Percentiles rank a stretch among this genome's conserved stretches.
These are phyloP conservation scores for Priocnemis perturbator DNA, from an alignment of 2,888 invertebrate species.

Conservation along the genomic window DNA sequence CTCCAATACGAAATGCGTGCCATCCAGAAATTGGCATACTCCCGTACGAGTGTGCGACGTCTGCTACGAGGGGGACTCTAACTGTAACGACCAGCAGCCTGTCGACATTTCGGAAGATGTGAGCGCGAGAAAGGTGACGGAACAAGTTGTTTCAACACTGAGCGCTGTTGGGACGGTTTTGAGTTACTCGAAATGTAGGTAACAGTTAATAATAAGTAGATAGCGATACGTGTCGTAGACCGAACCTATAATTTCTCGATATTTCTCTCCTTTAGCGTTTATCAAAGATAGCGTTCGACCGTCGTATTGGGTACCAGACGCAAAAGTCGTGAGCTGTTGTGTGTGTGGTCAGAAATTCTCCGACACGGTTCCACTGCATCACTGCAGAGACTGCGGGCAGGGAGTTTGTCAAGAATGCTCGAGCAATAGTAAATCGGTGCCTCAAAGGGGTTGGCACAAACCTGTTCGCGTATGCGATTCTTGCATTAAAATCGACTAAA, in stretches of 20 bases:
- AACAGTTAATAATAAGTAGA: too few species aligned
- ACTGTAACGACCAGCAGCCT: slow-evolving; percentile 64
- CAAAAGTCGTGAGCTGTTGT: slow-evolving; percentile 81
- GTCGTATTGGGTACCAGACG: slow-evolving; percentile 88
- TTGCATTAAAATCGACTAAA: slow-evolving; percentile 76
- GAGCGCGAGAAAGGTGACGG: slow-evolving; percentile 81
- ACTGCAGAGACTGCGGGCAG: slow-evolving; percentile 83
- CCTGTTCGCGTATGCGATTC: slow-evolving; percentile 85
- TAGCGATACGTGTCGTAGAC: too few species aligned
- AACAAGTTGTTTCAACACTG: slow-evolving; percentile 84
- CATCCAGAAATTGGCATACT: slow-evolving; percentile 83
- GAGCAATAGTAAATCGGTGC: slow-evolving; percentile 81
- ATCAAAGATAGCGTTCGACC: slow-evolving; percentile 87
- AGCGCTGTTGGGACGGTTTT: slow-evolving; percentile 83
- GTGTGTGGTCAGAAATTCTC: slow-evolving; percentile 81
- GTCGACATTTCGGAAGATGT: slow-evolving; percentile 74
- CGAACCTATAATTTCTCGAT: neutral
- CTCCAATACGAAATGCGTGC: slow-evolving; percentile 81
- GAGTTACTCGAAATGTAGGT: slow-evolving; percentile 84
- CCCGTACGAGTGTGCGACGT: slow-evolving; percentile 85
- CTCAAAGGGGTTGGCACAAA: slow-evolving; percentile 84
- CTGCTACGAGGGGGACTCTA: slow-evolving; percentile 77
- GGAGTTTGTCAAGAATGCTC: slow-evolving; percentile 88
- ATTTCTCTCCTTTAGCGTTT: slow-evolving; percentile 73
- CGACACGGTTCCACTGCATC: slow-evolving; percentile 71